phyloP scores from a whole-genome alignment of 2,797 vertebrate genomes.

The Otolemur crassicaudatus region DNA sequence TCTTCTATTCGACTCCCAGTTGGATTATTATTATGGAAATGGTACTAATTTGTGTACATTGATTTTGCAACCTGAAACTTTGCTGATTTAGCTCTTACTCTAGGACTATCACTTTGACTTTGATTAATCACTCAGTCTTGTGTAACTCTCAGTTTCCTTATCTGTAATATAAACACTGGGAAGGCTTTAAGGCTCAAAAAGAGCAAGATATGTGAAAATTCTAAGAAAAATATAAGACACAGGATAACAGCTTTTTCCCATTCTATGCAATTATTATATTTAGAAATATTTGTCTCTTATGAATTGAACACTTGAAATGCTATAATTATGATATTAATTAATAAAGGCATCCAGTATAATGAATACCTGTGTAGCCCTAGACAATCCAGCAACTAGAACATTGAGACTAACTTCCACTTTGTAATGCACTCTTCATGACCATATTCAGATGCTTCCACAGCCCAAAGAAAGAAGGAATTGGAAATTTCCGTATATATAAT shows the following conservation, averaged over 20 bases:
- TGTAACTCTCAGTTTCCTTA: neutral
- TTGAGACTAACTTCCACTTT: neutral
- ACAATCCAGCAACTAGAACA: neutral
- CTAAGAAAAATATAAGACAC: neutral
- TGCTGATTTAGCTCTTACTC: neutral
- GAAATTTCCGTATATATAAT: neutral
- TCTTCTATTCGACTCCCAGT: neutral
- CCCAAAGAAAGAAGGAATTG: neutral
- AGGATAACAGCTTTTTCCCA: neutral
- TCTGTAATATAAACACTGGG: neutral
- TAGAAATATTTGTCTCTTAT: neutral
- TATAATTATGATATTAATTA: neutral
- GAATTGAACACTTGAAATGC: neutral
- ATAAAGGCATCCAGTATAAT: neutral
- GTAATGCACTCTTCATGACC: neutral
- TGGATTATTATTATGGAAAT: neutral
- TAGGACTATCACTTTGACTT: neutral
- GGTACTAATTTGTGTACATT: neutral
- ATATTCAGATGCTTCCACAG: neutral
- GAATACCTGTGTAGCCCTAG: neutral
- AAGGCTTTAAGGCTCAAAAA: neutral
- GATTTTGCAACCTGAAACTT: neutral
- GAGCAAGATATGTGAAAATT: neutral
- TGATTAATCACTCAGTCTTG: neutral
- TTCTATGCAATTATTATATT: neutral